These are phyloP conservation scores for Euphydryas editha DNA, from an alignment of 2,888 invertebrate species.

Conservation along the genomic window DNA sequence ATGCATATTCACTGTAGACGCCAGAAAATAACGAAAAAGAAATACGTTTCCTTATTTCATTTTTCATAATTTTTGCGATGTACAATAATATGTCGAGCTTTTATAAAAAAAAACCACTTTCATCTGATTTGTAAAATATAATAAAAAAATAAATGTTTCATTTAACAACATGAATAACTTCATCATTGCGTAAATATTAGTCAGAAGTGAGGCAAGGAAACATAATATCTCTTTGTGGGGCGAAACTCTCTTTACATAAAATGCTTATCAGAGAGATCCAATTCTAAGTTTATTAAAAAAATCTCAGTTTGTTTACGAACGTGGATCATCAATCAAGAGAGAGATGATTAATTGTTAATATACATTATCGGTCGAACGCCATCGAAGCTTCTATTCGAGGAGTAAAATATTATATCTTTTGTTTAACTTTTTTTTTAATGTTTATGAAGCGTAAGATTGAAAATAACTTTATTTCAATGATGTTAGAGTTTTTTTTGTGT, in stretches of 20 bases:
- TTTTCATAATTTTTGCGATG: too few species aligned
- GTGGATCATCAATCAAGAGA: slow-evolving; percentile 55
- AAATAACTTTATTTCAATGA: background rate
- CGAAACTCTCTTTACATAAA: background rate
- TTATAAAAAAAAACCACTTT: background rate
- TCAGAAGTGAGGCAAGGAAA: background rate
- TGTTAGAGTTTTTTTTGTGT: background rate
- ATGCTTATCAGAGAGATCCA: background rate
- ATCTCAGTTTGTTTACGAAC: slow-evolving; percentile 51
- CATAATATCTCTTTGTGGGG: background rate
- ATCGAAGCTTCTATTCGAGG: slow-evolving; percentile 14
- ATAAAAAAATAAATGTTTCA: background rate
- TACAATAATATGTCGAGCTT: background rate
- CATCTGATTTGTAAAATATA: background rate
- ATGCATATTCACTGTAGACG: too few species aligned
- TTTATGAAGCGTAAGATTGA: background rate
- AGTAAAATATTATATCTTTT: background rate
- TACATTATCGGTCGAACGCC: slow-evolving; percentile 58
- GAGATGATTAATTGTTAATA: slow-evolving; percentile 57
- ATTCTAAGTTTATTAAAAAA: slow-evolving; percentile 1
- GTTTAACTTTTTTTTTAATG: slow-evolving; percentile 1
- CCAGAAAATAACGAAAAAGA: too few species aligned
- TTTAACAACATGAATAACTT: background rate
- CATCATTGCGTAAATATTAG: background rate
- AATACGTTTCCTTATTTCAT: too few species aligned